Conservation (phyloP, 2,113 vertebrate species). For the Melanerpes aurifrons region DNA sequence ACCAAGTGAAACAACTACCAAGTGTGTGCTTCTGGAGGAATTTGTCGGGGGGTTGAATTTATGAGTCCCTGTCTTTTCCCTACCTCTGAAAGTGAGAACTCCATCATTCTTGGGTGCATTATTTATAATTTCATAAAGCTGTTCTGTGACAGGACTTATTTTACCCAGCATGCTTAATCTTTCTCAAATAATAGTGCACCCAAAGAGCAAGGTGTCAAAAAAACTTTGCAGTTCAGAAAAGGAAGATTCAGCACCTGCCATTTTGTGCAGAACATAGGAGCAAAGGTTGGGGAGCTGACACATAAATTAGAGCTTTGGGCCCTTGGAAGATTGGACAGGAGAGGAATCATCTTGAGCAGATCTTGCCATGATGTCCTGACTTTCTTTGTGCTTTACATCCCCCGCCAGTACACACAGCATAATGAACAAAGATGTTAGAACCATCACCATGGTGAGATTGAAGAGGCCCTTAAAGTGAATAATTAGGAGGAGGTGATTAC, state of each 20-base stretch:
- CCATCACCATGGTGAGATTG: conserved; percentile 45
- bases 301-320: conserved; percentile 75
- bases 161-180: conserved; percentile 83
- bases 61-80: conserved; percentile 72
- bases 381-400: conserved; percentile 13
- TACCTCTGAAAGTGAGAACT: conserved; percentile 77
- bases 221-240: background rate
- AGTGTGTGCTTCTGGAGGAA: conserved; percentile 42
- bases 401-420: conserved; percentile 22
- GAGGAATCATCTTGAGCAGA: background rate
- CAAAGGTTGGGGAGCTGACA: conserved; percentile 28
- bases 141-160: conserved; percentile 86
- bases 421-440: conserved; percentile 67
- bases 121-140: conserved; percentile 93
- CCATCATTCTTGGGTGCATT: conserved; percentile 80
- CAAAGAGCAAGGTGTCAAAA: conserved; percentile 54
- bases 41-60: conserved; percentile 72
- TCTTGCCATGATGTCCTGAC: background rate
- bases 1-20: conserved; percentile 20
- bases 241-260: conserved; percentile 50
- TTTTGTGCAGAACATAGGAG: conserved; percentile 54
- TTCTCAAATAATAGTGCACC: conserved; percentile 76
- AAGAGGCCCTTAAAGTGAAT: conserved; percentile 68
- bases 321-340: conserved; percentile 18
- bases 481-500: conserved; percentile 76